Evolutionary conservation across 2,797 vertebrate species (phyloP).

Genomic region (Masticophis lateralis): DNA sequence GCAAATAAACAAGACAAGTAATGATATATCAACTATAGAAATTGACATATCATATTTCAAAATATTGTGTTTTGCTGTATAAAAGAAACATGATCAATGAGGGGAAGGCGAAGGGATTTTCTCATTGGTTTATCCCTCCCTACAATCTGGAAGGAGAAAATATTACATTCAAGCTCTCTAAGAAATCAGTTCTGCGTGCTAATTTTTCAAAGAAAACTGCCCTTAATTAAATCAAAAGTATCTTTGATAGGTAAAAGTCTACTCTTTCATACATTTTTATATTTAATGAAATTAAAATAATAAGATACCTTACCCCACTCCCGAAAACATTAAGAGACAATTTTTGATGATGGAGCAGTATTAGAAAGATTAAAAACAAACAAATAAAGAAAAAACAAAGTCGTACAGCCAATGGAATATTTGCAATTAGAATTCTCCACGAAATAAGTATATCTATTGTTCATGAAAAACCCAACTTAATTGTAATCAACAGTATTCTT

Average conservation of each 20-base stretch:
- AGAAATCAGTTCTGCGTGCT: constrained; percentile 9
- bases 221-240: constrained; percentile 2
- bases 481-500: background rate
- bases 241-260: constrained; percentile 54
- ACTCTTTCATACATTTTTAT: constrained; percentile 27
- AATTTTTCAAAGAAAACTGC: constrained; percentile 3
- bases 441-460: background rate
- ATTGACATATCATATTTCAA: constrained; percentile 30
- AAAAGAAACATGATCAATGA: constrained; percentile 40
- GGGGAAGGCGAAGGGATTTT: constrained; percentile 27
- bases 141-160: background rate
- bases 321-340: background rate
- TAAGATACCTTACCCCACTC: background rate
- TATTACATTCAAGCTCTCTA: constrained; percentile 33
- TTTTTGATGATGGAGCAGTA: background rate
- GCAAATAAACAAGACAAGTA: constrained; percentile 53
- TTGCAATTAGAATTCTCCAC: background rate
- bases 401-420: background rate
- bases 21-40: constrained; percentile 66
- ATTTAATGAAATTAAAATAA: background rate
- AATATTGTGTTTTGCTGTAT: constrained; percentile 46
- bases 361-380: background rate
- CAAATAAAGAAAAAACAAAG: background rate
- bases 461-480: background rate
- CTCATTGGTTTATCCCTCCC: constrained; percentile 33